Evolutionary conservation across 2,888 invertebrate genomes (phyloP).

Genomic region (Eretmocerus hayati): DNA sequence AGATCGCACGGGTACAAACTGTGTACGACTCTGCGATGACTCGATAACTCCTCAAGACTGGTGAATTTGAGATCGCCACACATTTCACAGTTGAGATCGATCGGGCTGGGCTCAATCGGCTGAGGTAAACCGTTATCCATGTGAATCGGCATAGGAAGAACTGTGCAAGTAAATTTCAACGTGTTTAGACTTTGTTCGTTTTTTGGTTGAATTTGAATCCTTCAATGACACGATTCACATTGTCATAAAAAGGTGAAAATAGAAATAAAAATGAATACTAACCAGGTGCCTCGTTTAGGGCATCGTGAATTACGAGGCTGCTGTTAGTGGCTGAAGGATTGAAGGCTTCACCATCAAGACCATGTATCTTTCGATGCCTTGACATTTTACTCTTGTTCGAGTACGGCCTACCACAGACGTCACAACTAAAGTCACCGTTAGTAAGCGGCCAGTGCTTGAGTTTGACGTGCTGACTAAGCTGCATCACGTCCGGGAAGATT

Average conservation of each 20-base stretch:
- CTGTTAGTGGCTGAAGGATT: slow-evolving; percentile 13
- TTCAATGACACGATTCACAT: too few species aligned
- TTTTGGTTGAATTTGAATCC: too few species aligned
- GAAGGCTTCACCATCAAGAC: slow-evolving; percentile 33
- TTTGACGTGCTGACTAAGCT: slow-evolving; percentile 45
- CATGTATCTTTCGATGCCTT: slow-evolving; percentile 48
- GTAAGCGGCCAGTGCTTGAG: slow-evolving; percentile 47
- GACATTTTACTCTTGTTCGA: slow-evolving; percentile 51
- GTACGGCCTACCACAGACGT: slow-evolving; percentile 49
- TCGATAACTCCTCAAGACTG: slow-evolving; percentile 49
- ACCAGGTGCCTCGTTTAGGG: slow-evolving; percentile 10
- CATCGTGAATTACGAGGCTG: slow-evolving; percentile 15
- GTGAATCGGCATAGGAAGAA: slow-evolving; percentile 7
- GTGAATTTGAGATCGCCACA: slow-evolving; percentile 44
- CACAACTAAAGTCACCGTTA: slow-evolving; percentile 48
- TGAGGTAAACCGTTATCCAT: slow-evolving; percentile 19
- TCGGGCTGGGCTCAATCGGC: slow-evolving; percentile 10
- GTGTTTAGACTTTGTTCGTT: too few species aligned
- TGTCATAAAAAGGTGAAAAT: too few species aligned
- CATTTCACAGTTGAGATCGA: slow-evolving; percentile 35
- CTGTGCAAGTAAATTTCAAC: too few species aligned
- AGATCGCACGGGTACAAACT: slow-evolving; percentile 56
- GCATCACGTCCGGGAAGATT: slow-evolving; percentile 45
- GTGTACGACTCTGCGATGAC: slow-evolving; percentile 51
- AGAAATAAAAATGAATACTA: too few species aligned